Conservation (phyloP, 2,113 vertebrate species). For the Baryphthengus martii region DNA sequence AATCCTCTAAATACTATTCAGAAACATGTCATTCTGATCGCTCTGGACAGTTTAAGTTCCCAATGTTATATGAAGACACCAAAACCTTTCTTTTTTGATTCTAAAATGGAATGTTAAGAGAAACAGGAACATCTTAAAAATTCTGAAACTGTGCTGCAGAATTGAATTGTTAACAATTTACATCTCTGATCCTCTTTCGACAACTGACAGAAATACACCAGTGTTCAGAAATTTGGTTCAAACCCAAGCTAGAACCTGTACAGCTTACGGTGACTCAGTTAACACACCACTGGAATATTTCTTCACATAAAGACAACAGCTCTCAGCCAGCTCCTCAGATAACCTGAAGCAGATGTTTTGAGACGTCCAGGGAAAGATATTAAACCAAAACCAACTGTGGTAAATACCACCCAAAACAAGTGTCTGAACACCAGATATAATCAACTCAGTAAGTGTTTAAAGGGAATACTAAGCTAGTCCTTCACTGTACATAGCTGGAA, state of each 20-base stretch:
- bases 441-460: neutral
- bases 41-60: neutral
- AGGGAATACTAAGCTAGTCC: neutral
- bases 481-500: neutral
- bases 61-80: neutral
- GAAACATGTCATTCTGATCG: neutral
- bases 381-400: neutral
- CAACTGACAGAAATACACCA: neutral
- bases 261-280: neutral
- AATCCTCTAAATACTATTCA: slow-evolving; percentile 23
- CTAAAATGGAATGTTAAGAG: neutral
- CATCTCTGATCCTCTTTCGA: neutral
- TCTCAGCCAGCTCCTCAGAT: neutral
- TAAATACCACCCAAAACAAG: neutral
- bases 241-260: neutral
- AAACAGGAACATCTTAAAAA: neutral
- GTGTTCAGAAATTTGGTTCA: neutral
- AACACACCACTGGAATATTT: neutral
- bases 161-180: neutral
- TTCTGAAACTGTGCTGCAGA: neutral
- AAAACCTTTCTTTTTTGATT: neutral
- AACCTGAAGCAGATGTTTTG: slow-evolving; percentile 3
- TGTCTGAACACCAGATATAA: neutral
- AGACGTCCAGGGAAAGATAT: neutral
- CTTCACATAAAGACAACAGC: neutral